A percentile compares a stretch with the other conserved stretches of the same genome.
These are phyloP conservation scores for Anser cygnoides DNA, from an alignment of 2,113 vertebrate species.

Conservation along the genomic window DNA sequence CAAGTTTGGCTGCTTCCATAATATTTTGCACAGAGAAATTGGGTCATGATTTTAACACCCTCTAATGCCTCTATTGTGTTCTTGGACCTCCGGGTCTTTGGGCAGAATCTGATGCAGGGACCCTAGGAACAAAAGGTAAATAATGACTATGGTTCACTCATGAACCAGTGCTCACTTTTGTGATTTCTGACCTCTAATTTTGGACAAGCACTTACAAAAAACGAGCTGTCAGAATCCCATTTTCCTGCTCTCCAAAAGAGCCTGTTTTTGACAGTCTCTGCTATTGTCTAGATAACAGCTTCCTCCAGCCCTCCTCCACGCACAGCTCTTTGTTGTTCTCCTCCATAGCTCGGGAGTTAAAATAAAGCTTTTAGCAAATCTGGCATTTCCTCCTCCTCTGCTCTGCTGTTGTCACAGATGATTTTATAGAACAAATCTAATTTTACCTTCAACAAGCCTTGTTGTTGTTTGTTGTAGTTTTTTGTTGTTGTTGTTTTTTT, in stretches of 20 bases:
- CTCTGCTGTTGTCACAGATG: not conserved
- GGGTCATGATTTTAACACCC: not conserved
- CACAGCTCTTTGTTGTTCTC: not conserved
- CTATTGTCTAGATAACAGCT: not conserved
- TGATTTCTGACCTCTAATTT: not conserved
- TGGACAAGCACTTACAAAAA: not conserved
- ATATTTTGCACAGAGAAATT: not conserved
- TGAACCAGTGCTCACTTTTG: fast-evolving
- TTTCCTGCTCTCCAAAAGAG: not conserved
- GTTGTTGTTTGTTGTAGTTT: not conserved
- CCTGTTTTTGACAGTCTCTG: not conserved
- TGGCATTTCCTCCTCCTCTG: not conserved
- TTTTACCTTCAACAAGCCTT: not conserved
- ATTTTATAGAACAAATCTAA: slow-evolving; percentile 14
- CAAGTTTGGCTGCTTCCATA: not conserved
- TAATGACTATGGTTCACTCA: not conserved
- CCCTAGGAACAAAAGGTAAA: not conserved
- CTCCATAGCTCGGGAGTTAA: not conserved
- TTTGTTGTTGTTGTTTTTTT: not conserved
- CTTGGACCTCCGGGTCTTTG: not conserved
- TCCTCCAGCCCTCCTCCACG: not conserved
- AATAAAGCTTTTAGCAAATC: not conserved
- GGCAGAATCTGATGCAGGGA: not conserved
- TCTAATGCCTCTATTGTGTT: not conserved
- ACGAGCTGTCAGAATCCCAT: not conserved